These are phyloP conservation scores for Diadophis punctatus DNA, from an alignment of 2,113 vertebrate genomes.

Conservation along the genomic window DNA sequence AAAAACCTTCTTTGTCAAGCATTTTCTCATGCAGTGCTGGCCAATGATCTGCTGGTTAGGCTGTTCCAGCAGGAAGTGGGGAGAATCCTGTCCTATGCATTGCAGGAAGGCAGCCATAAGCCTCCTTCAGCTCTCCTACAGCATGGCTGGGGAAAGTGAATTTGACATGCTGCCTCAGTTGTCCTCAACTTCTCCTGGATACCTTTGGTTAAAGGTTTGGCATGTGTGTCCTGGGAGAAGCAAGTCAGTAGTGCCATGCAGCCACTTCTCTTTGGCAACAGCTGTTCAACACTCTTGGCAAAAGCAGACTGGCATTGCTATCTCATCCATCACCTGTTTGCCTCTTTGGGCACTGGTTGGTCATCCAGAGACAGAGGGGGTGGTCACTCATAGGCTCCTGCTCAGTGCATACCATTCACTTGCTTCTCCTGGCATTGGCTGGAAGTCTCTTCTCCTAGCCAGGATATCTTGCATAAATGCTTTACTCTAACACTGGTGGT, in stretches of 20 bases:
- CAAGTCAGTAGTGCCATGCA: background rate
- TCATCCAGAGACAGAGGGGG: background rate
- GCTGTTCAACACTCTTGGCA: background rate
- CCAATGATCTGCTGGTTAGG: background rate
- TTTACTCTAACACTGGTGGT: background rate
- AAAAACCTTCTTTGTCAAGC: background rate
- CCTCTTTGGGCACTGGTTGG: background rate
- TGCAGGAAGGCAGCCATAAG: background rate
- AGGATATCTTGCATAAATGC: background rate
- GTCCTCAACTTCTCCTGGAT: background rate
- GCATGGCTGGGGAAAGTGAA: background rate
- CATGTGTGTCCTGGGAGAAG: background rate
- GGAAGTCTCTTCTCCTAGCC: background rate
- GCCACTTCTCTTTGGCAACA: background rate
- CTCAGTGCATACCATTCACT: background rate
- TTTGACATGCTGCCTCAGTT: background rate
- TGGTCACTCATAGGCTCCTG: background rate
- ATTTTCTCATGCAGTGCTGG: background rate
- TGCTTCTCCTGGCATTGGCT: background rate
- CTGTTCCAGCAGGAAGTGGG: background rate
- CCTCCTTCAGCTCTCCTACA: background rate
- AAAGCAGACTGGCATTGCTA: background rate
- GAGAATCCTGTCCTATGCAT: background rate
- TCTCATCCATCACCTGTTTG: background rate
- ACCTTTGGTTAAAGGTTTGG: background rate